Conservation (phyloP, 2,888 invertebrate genomes). For the Ligdia adustata region DNA sequence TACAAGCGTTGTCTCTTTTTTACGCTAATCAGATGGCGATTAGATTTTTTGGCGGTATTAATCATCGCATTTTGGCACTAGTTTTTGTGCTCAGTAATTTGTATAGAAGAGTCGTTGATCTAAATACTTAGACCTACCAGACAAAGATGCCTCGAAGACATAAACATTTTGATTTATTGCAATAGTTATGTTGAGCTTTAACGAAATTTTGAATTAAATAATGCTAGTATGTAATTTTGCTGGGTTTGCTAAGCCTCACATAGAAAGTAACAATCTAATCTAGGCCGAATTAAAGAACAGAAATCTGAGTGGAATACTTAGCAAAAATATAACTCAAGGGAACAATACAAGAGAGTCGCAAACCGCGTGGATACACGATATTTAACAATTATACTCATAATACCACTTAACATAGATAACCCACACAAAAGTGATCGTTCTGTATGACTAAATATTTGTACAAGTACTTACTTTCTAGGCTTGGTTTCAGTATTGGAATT, state of each 20-base stretch:
- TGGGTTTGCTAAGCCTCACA: too few relatives aligned
- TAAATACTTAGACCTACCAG: constrained; percentile 13
- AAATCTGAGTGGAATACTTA: too few relatives aligned
- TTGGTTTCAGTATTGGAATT: constrained; percentile 49
- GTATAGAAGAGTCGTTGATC: constrained; percentile 17
- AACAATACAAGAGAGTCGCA: too few relatives aligned
- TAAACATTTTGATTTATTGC: constrained; percentile 23
- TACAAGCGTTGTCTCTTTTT: constrained; percentile 19
- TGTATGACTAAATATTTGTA: constrained; percentile 32
- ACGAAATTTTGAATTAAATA: constrained; percentile 19
- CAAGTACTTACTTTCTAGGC: constrained; percentile 58
- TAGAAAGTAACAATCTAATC: too few relatives aligned
- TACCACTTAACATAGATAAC: too few relatives aligned
- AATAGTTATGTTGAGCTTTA: constrained; percentile 11
- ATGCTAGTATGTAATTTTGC: too few relatives aligned
- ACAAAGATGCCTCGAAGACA: constrained; percentile 26
- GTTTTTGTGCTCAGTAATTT: constrained; percentile 23
- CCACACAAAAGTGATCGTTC: background rate
- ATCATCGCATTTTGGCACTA: constrained; percentile 21
- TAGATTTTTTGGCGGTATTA: constrained; percentile 21
- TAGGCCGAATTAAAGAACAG: too few relatives aligned
- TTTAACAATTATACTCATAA: too few relatives aligned
- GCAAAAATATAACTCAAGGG: too few relatives aligned
- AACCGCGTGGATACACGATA: too few relatives aligned
- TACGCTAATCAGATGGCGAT: constrained; percentile 20